Evolutionary conservation across 2,113 vertebrate species (phyloP), one percentile per base, ranked within the genome.

Genomic region (Rhinopomastus cyanomelas): DNA sequence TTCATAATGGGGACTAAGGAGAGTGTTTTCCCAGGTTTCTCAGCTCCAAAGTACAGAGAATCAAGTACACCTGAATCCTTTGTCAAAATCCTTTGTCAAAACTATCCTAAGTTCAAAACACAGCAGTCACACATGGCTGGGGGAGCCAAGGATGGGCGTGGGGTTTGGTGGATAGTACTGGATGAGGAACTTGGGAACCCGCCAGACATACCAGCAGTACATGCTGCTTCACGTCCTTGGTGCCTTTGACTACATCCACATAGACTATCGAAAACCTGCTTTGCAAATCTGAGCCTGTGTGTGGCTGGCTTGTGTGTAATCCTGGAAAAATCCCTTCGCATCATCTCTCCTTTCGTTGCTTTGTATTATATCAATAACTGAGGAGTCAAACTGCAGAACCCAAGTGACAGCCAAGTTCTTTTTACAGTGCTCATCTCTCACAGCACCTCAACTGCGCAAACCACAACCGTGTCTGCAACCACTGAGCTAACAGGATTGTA

Each of bases 201-300:
- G 16, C 37, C 65, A 56, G 42, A 12, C 73, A 71, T 69, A 6
- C 56, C 74, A 93, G 73, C 3, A 7, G 65, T 56, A 51, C 16
- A 0, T 86, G 73, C n/a, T 77, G 74, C 61, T 74, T 83, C 77
- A 51, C 0, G 0, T 32, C 51, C 71, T 74, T 37, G 2, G 60
- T 25, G 60, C 42, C 77, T 86, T 51, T 74, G 60, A 39, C 19
- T 66, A 17, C 30, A 22, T 56, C 12, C 57, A 16, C 37, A 34
- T 49, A 77, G 66, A 3, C 25, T 34, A 6, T 12, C 30, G 55
- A 81, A 77, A 71, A 77, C 37, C 55, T 55, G 57, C 68, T 64
- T 15, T 85, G 68, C 73, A 80, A 78, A 88, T 29, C 57, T 9
- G 57, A 84, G 81, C n/a, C 80, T 62, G 13, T 55, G 29, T 3